Percentiles rank a stretch among this genome's conserved stretches.
phyloP scores from a whole-genome alignment of 2,113 vertebrate genomes.

The Zosterops japonicus region DNA sequence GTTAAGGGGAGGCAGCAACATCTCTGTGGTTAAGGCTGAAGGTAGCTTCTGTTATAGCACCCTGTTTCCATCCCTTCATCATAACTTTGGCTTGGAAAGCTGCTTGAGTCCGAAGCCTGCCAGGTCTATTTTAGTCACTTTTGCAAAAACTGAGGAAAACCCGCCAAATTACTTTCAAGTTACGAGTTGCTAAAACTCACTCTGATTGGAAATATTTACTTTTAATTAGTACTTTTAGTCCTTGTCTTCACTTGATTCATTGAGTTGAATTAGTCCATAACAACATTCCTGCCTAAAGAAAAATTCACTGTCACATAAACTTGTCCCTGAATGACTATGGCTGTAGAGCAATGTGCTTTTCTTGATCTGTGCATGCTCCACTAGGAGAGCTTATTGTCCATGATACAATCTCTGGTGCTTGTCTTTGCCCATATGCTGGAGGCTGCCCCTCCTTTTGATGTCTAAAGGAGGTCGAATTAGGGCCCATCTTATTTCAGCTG shows the following conservation, averaged over 20 bases:
- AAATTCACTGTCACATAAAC: not conserved
- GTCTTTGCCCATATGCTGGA: not conserved
- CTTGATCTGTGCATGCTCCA: not conserved
- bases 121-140: constrained; percentile 16
- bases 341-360: not conserved
- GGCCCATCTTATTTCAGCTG: not conserved
- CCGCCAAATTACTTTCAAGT: not conserved
- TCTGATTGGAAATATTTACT: not conserved
- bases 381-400: not conserved
- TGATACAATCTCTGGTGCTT: not conserved
- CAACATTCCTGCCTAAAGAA: not conserved
- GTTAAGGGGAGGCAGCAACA: not conserved
- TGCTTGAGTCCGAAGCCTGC: not conserved
- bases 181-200: not conserved
- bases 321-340: not conserved
- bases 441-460: not conserved
- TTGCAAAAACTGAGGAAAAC: constrained; percentile 29
- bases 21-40: not conserved
- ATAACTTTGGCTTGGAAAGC: not conserved
- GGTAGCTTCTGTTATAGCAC: not conserved
- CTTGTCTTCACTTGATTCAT: not conserved
- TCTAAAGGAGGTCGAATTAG: not conserved
- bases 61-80: not conserved
- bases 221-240: not conserved
- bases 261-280: not conserved